Evolutionary conservation across 2,888 invertebrate species (phyloP), one percentile per base, ranked within the genome.

Genomic region (Lottia scabra): DNA sequence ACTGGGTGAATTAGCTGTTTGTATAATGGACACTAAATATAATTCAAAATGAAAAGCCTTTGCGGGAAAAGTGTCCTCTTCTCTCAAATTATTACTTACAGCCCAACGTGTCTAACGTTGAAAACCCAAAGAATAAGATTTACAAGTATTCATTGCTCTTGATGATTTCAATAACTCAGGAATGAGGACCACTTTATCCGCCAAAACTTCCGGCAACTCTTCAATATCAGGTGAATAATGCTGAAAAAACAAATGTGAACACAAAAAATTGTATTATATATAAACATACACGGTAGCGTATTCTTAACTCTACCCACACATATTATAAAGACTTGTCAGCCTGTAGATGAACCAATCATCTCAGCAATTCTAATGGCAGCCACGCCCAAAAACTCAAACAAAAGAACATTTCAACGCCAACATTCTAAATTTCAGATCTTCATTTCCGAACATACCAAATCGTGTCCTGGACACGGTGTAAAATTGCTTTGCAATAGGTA

Each of bases 21-120:
- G 74, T 26, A 72, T 68, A 62, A 80, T 68, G 15, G 77, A 74
- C 1, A 72, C 65, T n/a, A 75, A 44, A 76, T 73, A 77, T 8
- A 79, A 6, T 4, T 73, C 72, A 12, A 79, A 65, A 67, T 73
- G 74, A 26, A 76, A 74, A 26, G 73, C 63, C 62, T 68, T 77
- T 13, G 76, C 74, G 30, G 76, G 77, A 67, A 78, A 76, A 62
- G 48, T 64, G 45, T 76, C 73, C 69, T 67, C 38, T 45, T 68
- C 48, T 15, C 46, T 27, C 44, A 77, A 43, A 23, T 66, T 67
- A 66, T 75, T 72, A 48, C 38, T 2, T 8, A 12, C 12, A 10
- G 70, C 71, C 75, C 74, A 76, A 13, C 64, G 26, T 63, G 68
- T 70, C 75, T 74, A 78, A 2, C 74, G 62, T 12, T 63, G 43